Evolutionary conservation across 2,797 vertebrate genomes (phyloP).

Genomic region (Manis pentadactyla): DNA sequence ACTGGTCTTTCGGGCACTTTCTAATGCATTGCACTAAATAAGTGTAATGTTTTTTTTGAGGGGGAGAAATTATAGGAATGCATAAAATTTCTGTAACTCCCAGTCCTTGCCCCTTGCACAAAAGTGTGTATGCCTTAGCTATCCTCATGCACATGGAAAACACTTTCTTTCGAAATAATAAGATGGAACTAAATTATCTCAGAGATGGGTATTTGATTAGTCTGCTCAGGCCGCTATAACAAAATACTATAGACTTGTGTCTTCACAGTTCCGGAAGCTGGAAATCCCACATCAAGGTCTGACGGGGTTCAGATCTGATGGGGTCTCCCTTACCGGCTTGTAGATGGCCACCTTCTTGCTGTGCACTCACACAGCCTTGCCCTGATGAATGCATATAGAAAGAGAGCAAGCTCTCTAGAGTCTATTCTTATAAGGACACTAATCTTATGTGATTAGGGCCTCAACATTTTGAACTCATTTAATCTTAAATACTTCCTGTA

Average conservation of each 20-base stretch:
- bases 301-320: neutral
- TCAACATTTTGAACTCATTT: neutral
- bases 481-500: neutral
- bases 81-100: neutral
- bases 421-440: neutral
- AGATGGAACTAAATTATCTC: neutral
- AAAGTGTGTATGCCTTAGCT: neutral
- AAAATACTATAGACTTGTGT: neutral
- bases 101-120: neutral
- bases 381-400: neutral
- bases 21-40: neutral
- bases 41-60: neutral
- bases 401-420: neutral
- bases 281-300: neutral
- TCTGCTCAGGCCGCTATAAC: neutral
- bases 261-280: neutral
- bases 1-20: neutral
- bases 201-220: neutral
- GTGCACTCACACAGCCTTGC: neutral
- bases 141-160: neutral
- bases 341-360: neutral
- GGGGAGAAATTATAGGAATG: neutral
- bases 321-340: neutral
- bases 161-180: neutral
- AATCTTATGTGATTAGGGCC: neutral